Evolutionary conservation across 1,140 invertebrate genomes (phyloP).

Genomic region (Cydia pomonella): DNA sequence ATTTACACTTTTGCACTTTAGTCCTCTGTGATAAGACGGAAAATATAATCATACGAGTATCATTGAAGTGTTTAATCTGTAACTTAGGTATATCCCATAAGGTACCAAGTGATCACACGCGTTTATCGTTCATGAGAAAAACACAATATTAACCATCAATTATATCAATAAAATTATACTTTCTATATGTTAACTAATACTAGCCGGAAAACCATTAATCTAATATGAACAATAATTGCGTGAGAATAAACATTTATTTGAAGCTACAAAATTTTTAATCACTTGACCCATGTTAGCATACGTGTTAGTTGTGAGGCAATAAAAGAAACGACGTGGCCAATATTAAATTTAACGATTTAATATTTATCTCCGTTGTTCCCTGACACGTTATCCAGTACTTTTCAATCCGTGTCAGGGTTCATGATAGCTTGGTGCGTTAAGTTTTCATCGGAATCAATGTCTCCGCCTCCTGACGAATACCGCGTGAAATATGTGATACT

Average conservation of each 20-base stretch:
- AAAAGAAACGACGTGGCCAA: conserved; percentile 72
- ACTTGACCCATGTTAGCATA: conserved; percentile 60
- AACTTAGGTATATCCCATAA: neutral
- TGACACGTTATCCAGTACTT: conserved; percentile 48
- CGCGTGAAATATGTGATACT: conserved; percentile 76
- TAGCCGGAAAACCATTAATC: conserved; percentile 50
- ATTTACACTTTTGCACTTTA: no score
- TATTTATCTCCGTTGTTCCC: conserved; percentile 60
- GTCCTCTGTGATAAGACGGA: no score
- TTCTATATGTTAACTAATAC: conserved; percentile 48
- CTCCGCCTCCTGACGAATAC: conserved; percentile 73
- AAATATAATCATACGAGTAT: no score
- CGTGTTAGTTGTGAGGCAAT: conserved; percentile 71
- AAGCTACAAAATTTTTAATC: conserved; percentile 59
- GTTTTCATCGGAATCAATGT: conserved; percentile 52
- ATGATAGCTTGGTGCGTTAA: conserved; percentile 49
- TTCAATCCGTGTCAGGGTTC: conserved; percentile 47
- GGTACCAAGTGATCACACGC: neutral
- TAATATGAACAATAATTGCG: conserved; percentile 65
- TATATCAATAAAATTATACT: conserved; percentile 35
- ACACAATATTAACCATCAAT: neutral
- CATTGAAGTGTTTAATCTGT: no score
- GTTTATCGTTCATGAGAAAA: neutral
- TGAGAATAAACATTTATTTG: conserved; percentile 72
- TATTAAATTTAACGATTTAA: conserved; percentile 79